Conservation (phyloP, 2,888 invertebrate genomes). For the Eledona agricola region DNA sequence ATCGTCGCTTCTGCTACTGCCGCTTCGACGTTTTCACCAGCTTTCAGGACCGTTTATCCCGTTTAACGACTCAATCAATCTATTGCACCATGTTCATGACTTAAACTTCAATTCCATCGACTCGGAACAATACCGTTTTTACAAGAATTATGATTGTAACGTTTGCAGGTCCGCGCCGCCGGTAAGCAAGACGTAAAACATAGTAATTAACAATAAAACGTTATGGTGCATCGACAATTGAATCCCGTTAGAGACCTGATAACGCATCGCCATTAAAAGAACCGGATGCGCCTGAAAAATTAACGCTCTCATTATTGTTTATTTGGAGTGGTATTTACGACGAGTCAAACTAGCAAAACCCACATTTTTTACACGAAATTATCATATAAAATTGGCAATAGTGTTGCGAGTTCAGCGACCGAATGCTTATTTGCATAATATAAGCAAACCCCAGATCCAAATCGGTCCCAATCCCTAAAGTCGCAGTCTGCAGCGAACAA, state of each 20-base stretch:
- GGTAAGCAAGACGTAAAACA: slow-evolving; percentile 12
- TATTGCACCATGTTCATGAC: too few species aligned
- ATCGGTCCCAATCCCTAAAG: neutral
- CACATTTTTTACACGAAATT: too few species aligned
- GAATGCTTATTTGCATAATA: neutral
- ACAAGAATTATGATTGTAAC: slow-evolving; percentile 6
- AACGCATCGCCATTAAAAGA: slow-evolving; percentile 26
- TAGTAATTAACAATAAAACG: slow-evolving; percentile 22
- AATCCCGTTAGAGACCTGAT: slow-evolving; percentile 28
- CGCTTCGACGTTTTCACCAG: too few species aligned
- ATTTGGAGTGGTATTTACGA: slow-evolving; percentile 25
- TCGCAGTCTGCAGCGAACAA: neutral
- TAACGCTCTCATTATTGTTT: slow-evolving; percentile 32
- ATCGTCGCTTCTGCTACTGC: too few species aligned
- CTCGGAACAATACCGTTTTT: too few species aligned
- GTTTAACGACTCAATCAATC: too few species aligned
- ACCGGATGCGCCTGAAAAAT: slow-evolving; percentile 31
- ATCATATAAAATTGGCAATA: slow-evolving; percentile 4
- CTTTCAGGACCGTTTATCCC: too few species aligned
- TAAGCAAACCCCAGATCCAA: slow-evolving; percentile 3
- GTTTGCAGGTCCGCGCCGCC: slow-evolving; percentile 19
- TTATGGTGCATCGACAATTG: slow-evolving; percentile 31
- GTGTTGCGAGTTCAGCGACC: slow-evolving; percentile 10
- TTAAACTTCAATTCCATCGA: too few species aligned
- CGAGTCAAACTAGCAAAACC: too few species aligned